These are phyloP conservation scores for Tachuris rubrigastra DNA, from an alignment of 2,113 vertebrate species.

Conservation along the genomic window DNA sequence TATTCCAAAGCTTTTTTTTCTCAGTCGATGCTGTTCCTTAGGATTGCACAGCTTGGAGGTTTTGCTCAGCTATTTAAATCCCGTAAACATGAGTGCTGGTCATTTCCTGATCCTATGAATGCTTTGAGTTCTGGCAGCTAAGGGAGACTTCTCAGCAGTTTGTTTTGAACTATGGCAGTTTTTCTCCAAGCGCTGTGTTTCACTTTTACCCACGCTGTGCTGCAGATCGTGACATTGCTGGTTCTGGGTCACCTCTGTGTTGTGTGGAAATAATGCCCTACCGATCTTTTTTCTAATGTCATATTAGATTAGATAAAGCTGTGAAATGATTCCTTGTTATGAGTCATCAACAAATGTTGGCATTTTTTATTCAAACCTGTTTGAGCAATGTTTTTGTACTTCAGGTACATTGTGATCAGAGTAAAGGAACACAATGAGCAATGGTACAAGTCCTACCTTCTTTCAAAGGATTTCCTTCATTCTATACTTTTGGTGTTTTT, in stretches of 20 bases:
- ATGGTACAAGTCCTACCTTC: not conserved
- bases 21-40: not conserved
- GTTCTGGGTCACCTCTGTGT: not conserved
- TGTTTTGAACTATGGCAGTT: not conserved
- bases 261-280: not conserved
- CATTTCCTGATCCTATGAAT: not conserved
- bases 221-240: not conserved
- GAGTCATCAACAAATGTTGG: not conserved
- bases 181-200: not conserved
- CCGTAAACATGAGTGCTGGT: not conserved
- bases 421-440: accelerated
- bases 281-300: not conserved
- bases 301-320: not conserved
- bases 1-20: not conserved
- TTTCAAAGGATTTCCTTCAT: not conserved
- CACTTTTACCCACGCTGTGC: not conserved
- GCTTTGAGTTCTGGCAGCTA: not conserved
- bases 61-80: not conserved
- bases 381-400: not conserved
- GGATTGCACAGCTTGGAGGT: not conserved
- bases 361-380: not conserved
- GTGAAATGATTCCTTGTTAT: not conserved
- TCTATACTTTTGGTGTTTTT: not conserved
- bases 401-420: not conserved
- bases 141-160: not conserved